These are phyloP conservation scores for Dicrurus megarhynchus DNA, from an alignment of 2,113 vertebrate species.

Conservation along the genomic window DNA sequence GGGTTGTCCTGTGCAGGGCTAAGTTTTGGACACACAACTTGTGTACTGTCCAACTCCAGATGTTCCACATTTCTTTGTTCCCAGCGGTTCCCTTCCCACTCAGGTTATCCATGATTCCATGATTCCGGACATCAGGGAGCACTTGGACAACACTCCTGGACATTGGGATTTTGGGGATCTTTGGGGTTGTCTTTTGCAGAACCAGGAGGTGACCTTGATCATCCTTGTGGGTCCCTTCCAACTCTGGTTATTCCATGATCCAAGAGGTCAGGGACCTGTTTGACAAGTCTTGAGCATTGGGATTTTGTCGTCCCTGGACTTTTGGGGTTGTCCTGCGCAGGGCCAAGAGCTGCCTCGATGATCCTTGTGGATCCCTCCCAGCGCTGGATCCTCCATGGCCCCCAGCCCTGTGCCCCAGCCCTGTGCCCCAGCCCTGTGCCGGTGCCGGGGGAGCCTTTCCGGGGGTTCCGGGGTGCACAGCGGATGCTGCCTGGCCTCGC, in stretches of 20 bases:
- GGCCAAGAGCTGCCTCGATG: background rate
- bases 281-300: fast-evolving
- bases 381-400: fast-evolving
- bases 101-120: background rate
- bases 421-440: too few relatives aligned
- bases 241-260: fast-evolving
- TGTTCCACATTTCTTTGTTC: background rate
- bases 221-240: background rate
- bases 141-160: too few relatives aligned
- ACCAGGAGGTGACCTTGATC: background rate
- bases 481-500: slow-evolving; percentile 53
- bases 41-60: too few relatives aligned
- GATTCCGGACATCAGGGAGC: too few relatives aligned
- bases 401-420: background rate
- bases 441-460: background rate
- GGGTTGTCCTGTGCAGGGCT: background rate
- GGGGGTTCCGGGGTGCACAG: background rate
- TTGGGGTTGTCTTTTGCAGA: background rate
- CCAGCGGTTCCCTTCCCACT: background rate
- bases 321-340: background rate
- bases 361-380: background rate
- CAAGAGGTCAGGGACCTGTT: fast-evolving
- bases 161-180: background rate
- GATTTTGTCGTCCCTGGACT: background rate
- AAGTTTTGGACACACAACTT: fast-evolving